Evolutionary conservation across 1,140 invertebrate species (phyloP).

Genomic region (Pseudomyrmex cubaensis): DNA sequence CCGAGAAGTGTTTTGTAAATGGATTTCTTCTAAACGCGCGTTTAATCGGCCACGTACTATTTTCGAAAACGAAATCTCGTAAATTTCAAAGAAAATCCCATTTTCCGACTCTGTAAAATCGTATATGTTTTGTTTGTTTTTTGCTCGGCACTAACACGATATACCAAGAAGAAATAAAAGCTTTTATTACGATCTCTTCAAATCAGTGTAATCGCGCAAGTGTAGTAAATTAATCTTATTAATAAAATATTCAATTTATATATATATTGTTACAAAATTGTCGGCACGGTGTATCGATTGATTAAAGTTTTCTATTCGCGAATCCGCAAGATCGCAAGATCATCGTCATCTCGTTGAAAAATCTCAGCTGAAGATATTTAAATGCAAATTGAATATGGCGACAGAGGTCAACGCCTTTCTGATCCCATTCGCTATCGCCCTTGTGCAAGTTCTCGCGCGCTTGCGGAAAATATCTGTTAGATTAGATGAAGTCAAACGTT

Average conservation of each 20-base stretch:
- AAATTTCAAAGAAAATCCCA: slow-evolving; percentile 25
- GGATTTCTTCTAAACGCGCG: slow-evolving; percentile 47
- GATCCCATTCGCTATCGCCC: slow-evolving; percentile 9
- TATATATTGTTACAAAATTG: too few species aligned
- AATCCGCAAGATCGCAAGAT: background rate
- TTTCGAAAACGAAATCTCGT: slow-evolving; percentile 43
- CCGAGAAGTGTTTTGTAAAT: slow-evolving; percentile 52
- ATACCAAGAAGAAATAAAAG: too few species aligned
- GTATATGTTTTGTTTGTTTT: too few species aligned
- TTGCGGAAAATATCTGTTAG: slow-evolving; percentile 56
- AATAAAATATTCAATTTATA: background rate
- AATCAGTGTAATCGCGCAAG: too few species aligned
- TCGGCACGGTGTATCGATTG: slow-evolving; percentile 11
- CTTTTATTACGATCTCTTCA: background rate
- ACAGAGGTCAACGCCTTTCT: slow-evolving; percentile 53
- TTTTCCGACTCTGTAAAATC: background rate
- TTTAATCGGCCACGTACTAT: slow-evolving; percentile 60
- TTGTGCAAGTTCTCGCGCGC: slow-evolving; percentile 3
- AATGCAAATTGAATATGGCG: slow-evolving; percentile 79
- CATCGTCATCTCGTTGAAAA: slow-evolving; percentile 12
- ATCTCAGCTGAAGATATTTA: slow-evolving; percentile 69
- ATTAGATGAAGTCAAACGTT: slow-evolving; percentile 62
- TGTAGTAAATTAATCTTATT: too few species aligned
- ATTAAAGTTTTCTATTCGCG: slow-evolving; percentile 16
- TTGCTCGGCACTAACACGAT: too few species aligned